Conservation (phyloP, 2,888 invertebrate species). For the Temnothorax rugatulus region DNA sequence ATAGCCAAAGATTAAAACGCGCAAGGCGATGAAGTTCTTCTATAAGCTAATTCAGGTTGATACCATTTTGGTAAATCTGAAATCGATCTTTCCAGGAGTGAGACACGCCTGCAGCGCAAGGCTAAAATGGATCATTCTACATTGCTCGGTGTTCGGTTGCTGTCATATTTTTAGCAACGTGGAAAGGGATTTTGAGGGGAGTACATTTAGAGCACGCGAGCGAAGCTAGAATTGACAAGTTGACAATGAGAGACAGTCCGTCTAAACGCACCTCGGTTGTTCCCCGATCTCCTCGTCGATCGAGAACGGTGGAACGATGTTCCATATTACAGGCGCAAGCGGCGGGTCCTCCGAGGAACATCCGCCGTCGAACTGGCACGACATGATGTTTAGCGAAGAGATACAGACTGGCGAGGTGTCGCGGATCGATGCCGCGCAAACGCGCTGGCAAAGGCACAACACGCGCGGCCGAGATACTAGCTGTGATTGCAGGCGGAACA, state of each 20-base stretch:
- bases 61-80: neutral
- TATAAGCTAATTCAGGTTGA: neutral
- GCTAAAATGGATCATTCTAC: conserved; percentile 27
- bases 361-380: conserved; percentile 57
- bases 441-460: conserved; percentile 66
- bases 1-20: neutral
- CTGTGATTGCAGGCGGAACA: neutral
- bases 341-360: conserved; percentile 60
- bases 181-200: neutral
- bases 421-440: conserved; percentile 73
- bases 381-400: conserved; percentile 25
- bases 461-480: conserved; percentile 10
- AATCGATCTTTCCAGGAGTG: neutral
- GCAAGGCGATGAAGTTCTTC: neutral
- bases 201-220: conserved; percentile 2
- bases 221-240: conserved; percentile 12
- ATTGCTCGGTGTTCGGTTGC: neutral
- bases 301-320: conserved; percentile 48
- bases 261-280: conserved; percentile 38
- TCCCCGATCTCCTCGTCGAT: conserved; percentile 40
- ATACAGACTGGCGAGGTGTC: conserved; percentile 51
- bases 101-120: neutral
- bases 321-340: conserved; percentile 67
- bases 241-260: neutral
- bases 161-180: conserved; percentile 24